A percentile compares a stretch with the other conserved stretches of the same genome.
Evolutionary conservation across 2,888 invertebrate genomes (phyloP).

Genomic region (Bellardia bayeri): DNA sequence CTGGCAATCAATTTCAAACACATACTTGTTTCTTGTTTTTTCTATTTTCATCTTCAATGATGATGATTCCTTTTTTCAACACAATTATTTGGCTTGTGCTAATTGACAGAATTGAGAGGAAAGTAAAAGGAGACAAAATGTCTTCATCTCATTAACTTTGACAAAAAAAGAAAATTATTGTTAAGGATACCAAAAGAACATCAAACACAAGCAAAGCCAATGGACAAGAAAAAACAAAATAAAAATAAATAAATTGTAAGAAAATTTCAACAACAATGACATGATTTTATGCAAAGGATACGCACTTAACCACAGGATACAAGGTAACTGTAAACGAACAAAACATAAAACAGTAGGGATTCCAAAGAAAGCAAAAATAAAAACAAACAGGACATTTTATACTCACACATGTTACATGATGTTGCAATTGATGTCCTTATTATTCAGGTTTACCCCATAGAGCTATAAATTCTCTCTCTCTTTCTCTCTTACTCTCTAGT

Average conservation of each 20-base stretch:
- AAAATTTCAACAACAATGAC: conserved; percentile 11
- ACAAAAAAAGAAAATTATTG: background rate
- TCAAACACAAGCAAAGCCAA: background rate
- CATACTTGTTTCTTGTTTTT: background rate
- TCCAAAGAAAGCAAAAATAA: conserved; percentile 1
- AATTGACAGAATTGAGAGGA: background rate
- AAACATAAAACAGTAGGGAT: conserved; percentile 42
- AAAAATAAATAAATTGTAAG: background rate
- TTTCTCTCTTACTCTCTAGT: background rate
- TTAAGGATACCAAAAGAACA: background rate
- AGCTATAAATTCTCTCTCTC: conserved; percentile 12
- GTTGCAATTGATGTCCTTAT: conserved; percentile 1
- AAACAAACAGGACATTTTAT: background rate
- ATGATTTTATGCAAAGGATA: conserved; percentile 14
- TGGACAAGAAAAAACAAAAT: background rate
- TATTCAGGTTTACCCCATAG: conserved; percentile 19
- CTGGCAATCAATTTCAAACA: background rate
- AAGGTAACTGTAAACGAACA: conserved; percentile 17
- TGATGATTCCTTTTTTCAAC: background rate
- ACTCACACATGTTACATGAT: background rate
- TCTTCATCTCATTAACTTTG: background rate
- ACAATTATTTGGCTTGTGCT: background rate
- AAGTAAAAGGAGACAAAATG: background rate
- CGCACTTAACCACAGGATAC: conserved; percentile 24
- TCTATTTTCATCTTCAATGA: background rate